Evolutionary conservation across 2,888 invertebrate species (phyloP).

Genomic region (Chalcis sispes): DNA sequence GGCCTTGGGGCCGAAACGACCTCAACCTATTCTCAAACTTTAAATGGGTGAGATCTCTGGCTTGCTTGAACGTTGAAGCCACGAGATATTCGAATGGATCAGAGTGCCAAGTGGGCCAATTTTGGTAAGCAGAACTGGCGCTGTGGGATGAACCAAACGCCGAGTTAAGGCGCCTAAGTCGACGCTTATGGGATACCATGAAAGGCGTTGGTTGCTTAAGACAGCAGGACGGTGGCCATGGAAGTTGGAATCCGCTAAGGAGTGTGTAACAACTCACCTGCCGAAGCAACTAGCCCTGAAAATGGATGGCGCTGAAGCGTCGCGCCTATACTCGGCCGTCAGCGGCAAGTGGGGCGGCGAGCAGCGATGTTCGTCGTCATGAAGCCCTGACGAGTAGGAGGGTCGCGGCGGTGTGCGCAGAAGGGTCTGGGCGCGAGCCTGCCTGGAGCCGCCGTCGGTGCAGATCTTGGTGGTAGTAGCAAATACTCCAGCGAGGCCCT

Average conservation of each 20-base stretch:
- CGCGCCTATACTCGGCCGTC: too few relatives aligned
- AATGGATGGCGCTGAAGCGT: too few relatives aligned
- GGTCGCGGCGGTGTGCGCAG: slow-evolving; percentile 75
- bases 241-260: slow-evolving; percentile 81
- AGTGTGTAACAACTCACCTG: slow-evolving; percentile 79
- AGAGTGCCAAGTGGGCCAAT: slow-evolving; percentile 84
- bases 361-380: slow-evolving; percentile 70
- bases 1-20: too few relatives aligned
- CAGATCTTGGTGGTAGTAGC: slow-evolving; percentile 80
- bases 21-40: too few relatives aligned
- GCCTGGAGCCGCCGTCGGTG: slow-evolving; percentile 71
- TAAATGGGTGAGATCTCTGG: too few relatives aligned
- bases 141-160: slow-evolving; percentile 82
- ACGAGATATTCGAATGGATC: too few relatives aligned
- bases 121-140: slow-evolving; percentile 89
- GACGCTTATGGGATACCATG: slow-evolving; percentile 63
- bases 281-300: slow-evolving; percentile 81
- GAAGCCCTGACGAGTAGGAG: slow-evolving; percentile 80
- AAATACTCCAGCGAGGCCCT: too few relatives aligned
- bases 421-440: slow-evolving; percentile 73
- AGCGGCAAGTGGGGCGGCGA: too few relatives aligned
- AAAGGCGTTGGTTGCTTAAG: slow-evolving; percentile 79
- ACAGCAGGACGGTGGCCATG: slow-evolving; percentile 86
- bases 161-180: slow-evolving; percentile 70
- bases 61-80: too few relatives aligned